Evolutionary conservation across 2,888 invertebrate species (phyloP).

Genomic region (Phytoseiulus persimilis): DNA sequence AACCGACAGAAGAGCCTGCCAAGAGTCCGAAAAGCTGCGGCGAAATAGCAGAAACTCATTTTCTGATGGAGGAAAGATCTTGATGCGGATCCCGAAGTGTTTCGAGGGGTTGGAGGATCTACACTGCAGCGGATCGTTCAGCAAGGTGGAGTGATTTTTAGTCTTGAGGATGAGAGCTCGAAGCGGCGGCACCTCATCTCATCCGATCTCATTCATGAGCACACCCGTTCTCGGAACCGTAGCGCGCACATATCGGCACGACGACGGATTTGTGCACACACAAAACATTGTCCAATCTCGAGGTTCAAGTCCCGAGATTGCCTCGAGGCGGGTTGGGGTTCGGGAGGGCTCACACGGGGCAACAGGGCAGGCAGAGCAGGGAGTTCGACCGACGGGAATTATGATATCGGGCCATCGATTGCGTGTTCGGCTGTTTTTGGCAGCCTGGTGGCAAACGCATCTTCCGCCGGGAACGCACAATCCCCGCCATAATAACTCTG

Average conservation of each 20-base stretch:
- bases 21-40: no score
- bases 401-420: background rate
- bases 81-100: background rate
- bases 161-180: background rate
- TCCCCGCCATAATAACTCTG: background rate
- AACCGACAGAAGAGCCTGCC: no score
- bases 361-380: background rate
- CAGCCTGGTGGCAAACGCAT: background rate
- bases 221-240: background rate
- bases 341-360: background rate
- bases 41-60: no score
- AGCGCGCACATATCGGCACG: background rate
- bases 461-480: background rate
- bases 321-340: background rate
- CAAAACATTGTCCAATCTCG: background rate
- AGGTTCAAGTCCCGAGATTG: background rate
- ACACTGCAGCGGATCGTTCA: background rate
- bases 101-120: background rate
- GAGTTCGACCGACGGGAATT: background rate
- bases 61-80: no score
- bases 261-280: conserved; percentile 5
- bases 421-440: background rate
- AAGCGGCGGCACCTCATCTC: background rate
- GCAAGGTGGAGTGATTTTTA: background rate
- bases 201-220: background rate